Evolutionary conservation across 2,888 invertebrate genomes (phyloP), one percentile per base, ranked within the genome.

Genomic region (Drosophila niveifrons): DNA sequence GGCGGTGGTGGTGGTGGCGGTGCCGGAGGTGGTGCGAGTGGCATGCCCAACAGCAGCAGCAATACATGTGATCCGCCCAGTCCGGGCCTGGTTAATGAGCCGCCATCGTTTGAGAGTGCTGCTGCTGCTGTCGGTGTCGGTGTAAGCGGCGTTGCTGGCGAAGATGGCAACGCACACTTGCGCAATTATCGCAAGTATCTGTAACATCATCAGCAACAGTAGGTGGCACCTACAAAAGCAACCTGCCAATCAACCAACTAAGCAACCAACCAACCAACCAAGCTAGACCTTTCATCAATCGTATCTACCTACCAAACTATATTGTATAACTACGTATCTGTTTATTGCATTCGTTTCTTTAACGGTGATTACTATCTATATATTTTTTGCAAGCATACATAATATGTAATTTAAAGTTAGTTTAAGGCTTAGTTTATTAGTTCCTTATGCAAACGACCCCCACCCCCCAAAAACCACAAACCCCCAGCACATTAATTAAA

Each of bases 131-230:
- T 92, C 39, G 91, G 90, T 43, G 88, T 88, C 10, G 68, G 79
- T 18, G 91, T 90, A 31, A 76, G 52, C 11, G 85, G 83, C 28
- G 80, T 72, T n/a, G 72, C 78, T 23, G 79, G 75, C 9, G 89
- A 90, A 62, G 91, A 91, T n/a, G 89, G 90, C 28, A 91, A 91
- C 72, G 89, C 79, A 44, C 91, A 91, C 78, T 80, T 91, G 74
- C 90, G 91, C 46, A 92, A 91, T 77, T 92, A 92, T 88, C 91
- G 92, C 74, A 92, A 92, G 88, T 92, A 92, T 90, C 92, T 92
- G 90, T 92, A 92, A 92, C 85, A 75, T 46, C 48, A 44, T 28
- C 47, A 23, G 63, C 56, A 68, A 23, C 23, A 63, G 13, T 74
- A 71, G 53, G 44, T 67, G 57, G 68, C 46, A 68, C 39, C 51